Base-by-base conservation (phyloP, 2,888 invertebrate genomes). In the Ophioninae sp. region DNA sequence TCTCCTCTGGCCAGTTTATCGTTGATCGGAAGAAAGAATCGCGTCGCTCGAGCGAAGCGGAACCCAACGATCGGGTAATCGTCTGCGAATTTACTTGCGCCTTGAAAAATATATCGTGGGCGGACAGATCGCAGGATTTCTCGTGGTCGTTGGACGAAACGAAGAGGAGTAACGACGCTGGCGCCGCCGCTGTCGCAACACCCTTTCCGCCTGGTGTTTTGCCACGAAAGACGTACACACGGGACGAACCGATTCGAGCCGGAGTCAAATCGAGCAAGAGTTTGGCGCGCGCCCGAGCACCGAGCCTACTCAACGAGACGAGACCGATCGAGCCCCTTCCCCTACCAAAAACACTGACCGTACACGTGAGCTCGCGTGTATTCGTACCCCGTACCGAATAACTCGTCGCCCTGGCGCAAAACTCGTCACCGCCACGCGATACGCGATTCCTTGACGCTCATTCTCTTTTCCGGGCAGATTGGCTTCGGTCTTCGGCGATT, bases 41-140 rank as follows among this genome's bases (percentile, higher is more conserved):
- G 20, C 77, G 73, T 17, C 79, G 76, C n/a, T 56, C 64, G 7
- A 59, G 56, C 6, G 71, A 82, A 13, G 9, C 76, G 5, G 63
- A 74, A 20, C 68, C 56, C 5, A 73, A 39, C 23, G 84, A 84
- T 3, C 56, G 84, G 73, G 74, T 68, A 5, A 64, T 82, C 7
- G 56, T 85, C 6, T 85, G 85, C 41, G 63, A 76, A 63, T 85
- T 85, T 23, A 83, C 79, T 41, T 85, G 85, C 30, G 22, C 79
- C 20, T 44, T 85, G 8, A 85, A 81, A 68, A 85, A 85, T 17
- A 81, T 83, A 79, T 82, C 85, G 5, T 85, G 85, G 85, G 72
- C 85, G 0, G 79, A 85, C 44, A 73, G 83, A 75, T 76, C 85
- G 10, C 82, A 83, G 59, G 85, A 85, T 79, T 85, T 85, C 23